Evolutionary conservation across 2,113 vertebrate genomes (phyloP).

Genomic region (Chrysemys picta): DNA sequence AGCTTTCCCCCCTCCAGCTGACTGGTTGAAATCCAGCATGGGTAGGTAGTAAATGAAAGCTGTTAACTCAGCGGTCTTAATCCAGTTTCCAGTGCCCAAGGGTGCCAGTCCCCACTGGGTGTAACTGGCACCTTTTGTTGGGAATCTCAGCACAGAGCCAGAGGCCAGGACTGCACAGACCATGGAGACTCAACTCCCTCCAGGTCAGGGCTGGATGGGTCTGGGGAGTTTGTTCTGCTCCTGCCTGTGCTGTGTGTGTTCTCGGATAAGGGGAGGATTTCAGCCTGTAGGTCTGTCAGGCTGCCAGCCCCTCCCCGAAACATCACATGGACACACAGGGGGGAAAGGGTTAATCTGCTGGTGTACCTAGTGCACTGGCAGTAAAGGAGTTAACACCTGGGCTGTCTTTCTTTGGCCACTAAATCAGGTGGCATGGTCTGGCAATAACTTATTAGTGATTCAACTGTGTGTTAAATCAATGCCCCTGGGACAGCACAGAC

Average conservation of each 20-base stretch:
- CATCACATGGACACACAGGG: neutral
- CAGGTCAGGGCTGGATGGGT: neutral
- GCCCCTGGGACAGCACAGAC: neutral
- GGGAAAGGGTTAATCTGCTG: neutral
- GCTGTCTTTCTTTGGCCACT: neutral
- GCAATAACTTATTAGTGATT: neutral
- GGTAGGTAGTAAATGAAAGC: neutral
- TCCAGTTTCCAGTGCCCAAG: neutral
- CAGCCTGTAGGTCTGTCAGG: neutral
- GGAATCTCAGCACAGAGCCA: neutral
- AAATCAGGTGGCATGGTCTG: neutral
- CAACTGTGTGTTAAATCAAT: neutral
- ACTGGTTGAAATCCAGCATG: neutral
- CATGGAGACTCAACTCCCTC: neutral
- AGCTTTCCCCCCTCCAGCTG: neutral
- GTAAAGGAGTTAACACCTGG: neutral
- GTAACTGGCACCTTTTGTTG: neutral
- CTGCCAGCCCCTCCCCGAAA: neutral
- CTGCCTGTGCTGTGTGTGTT: neutral
- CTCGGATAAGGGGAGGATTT: neutral
- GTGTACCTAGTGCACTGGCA: neutral
- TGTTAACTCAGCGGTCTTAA: neutral
- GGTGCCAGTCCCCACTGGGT: neutral
- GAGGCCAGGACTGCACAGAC: neutral
- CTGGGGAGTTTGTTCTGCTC: neutral